These are phyloP conservation scores for Falco naumanni DNA, from an alignment of 2,797 vertebrate genomes.

Conservation along the genomic window DNA sequence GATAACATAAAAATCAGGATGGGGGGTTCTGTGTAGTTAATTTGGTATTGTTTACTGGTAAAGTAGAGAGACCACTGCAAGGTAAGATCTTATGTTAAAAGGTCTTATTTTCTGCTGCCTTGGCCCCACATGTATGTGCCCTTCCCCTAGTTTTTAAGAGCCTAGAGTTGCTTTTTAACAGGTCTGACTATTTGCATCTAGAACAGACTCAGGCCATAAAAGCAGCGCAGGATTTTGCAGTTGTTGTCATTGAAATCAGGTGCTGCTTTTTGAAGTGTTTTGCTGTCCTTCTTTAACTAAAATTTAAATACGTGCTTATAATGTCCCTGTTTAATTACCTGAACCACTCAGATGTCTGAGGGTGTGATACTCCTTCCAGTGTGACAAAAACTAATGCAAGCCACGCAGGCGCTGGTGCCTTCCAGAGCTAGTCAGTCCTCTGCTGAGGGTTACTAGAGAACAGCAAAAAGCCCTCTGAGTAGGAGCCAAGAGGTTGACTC, in stretches of 20 bases:
- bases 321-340: background rate
- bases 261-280: background rate
- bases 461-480: background rate
- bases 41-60: background rate
- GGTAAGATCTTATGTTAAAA: background rate
- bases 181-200: background rate
- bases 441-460: background rate
- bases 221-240: background rate
- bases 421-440: background rate
- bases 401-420: background rate
- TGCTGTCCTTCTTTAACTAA: background rate
- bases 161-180: background rate
- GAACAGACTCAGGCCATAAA: background rate
- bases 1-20: background rate
- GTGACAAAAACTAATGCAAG: background rate
- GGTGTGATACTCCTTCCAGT: background rate
- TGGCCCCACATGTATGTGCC: accelerated
- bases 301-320: background rate
- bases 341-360: background rate
- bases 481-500: background rate
- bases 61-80: background rate
- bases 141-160: background rate
- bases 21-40: background rate
- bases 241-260: background rate
- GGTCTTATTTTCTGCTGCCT: background rate